A percentile compares a stretch with the other conserved stretches of the same genome.
Evolutionary conservation across 1,140 invertebrate species (phyloP).

Genomic region (Sarcophaga peregrina): DNA sequence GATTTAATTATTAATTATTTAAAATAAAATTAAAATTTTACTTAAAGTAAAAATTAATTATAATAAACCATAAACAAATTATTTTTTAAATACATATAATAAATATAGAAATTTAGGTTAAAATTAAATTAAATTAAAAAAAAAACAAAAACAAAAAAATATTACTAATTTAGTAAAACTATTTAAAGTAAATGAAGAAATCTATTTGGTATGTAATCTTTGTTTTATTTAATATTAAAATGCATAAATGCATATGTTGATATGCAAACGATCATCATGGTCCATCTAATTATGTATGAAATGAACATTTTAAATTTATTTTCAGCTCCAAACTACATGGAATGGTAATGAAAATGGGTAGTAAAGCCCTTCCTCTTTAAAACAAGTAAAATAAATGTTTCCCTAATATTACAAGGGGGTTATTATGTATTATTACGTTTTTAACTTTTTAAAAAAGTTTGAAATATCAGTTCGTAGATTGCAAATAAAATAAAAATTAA

Average conservation of each 20-base stretch:
- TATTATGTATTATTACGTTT: no score
- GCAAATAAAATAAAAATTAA: no score
- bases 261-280: no score
- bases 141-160: slow-evolving; percentile 5
- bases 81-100: neutral
- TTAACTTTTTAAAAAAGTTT: no score
- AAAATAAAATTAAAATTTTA: slow-evolving; percentile 17
- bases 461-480: no score
- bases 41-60: slow-evolving; percentile 12
- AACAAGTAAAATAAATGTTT: no score
- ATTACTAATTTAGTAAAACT: slow-evolving; percentile 36
- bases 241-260: no score
- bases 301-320: neutral
- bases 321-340: neutral
- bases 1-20: neutral
- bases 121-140: neutral
- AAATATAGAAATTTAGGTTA: slow-evolving; percentile 17
- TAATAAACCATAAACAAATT: neutral
- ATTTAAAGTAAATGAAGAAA: slow-evolving; percentile 32
- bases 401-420: no score
- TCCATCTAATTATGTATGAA: neutral
- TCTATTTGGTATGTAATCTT: neutral
- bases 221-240: no score
- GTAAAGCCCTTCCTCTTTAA: no score
- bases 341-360: neutral